Evolutionary conservation across 1,140 invertebrate genomes (phyloP).

Genomic region (Nebria ingens): DNA sequence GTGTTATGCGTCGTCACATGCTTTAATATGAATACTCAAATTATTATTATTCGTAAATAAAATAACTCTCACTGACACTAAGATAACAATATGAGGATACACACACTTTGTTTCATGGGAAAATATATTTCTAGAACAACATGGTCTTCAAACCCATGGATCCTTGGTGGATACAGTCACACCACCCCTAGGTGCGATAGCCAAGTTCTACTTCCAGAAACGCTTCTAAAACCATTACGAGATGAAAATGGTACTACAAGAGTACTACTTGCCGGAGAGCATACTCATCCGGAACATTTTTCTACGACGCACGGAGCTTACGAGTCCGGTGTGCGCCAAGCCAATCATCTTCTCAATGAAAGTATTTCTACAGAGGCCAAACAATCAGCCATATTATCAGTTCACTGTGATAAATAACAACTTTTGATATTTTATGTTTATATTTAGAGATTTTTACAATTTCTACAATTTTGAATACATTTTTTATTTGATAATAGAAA

Average conservation of each 20-base stretch:
- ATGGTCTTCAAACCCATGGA: constrained; percentile 51
- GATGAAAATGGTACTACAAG: constrained; percentile 31
- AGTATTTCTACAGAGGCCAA: neutral
- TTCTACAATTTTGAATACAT: no score
- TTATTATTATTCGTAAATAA: no score
- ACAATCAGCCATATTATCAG: no score
- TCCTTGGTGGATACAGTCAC: constrained; percentile 55
- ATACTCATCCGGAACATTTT: constrained; percentile 52
- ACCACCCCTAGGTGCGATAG: constrained; percentile 42
- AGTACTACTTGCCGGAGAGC: constrained; percentile 65
- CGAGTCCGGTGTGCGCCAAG: constrained; percentile 43
- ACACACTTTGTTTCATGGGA: neutral
- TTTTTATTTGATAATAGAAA: no score
- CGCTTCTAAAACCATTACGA: constrained; percentile 33
- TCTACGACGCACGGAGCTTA: constrained; percentile 64
- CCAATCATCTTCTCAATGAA: constrained; percentile 21
- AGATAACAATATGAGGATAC: no score
- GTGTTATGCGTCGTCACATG: no score
- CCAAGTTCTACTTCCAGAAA: constrained; percentile 25
- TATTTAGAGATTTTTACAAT: no score
- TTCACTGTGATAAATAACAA: no score
- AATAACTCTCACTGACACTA: no score
- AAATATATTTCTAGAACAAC: constrained; percentile 43
- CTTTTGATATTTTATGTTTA: no score
- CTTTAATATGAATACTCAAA: no score